Conservation (phyloP, 1,140 invertebrate genomes). For the Drosophila arizonae region DNA sequence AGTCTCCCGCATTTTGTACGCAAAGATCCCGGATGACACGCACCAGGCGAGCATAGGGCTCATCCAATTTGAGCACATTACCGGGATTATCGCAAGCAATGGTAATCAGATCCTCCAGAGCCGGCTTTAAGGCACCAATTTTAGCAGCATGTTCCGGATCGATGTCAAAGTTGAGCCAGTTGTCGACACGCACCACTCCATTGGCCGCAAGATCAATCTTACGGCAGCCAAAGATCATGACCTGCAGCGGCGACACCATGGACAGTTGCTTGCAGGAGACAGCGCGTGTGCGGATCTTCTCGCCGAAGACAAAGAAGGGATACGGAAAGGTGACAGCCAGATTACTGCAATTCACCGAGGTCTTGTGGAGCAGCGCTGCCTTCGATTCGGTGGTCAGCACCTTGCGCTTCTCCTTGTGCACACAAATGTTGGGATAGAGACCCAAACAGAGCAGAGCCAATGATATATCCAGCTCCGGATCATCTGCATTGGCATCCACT, state of each 20-base stretch:
- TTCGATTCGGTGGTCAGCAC: conserved; percentile 98
- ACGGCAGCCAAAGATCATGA: conserved; percentile 95
- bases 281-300: conserved; percentile 97
- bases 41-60: conserved; percentile 85
- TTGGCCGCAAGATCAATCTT: conserved; percentile 92
- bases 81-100: conserved; percentile 91
- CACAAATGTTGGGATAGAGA: conserved; percentile 98
- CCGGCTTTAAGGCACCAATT: conserved; percentile 93
- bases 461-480: conserved; percentile 92
- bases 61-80: conserved; percentile 84
- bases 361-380: conserved; percentile 96
- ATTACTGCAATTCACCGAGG: conserved; percentile 97
- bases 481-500: conserved; percentile 90
- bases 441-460: conserved; percentile 94
- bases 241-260: conserved; percentile 97
- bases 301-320: conserved; percentile 98
- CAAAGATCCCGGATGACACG: conserved; percentile 88
- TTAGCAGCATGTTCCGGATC: conserved; percentile 89
- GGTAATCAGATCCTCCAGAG: conserved; percentile 93
- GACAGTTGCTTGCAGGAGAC: conserved; percentile 99
- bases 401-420: conserved; percentile 97
- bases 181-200: conserved; percentile 90
- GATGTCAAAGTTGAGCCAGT: conserved; percentile 97
- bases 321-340: conserved; percentile 93
- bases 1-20: conserved; percentile 88